Evolutionary conservation across 53 echinoderm and acorn worm genomes (phyloP), one percentile per base, ranked within the genome.

Genomic region (Crossaster papposus): DNA sequence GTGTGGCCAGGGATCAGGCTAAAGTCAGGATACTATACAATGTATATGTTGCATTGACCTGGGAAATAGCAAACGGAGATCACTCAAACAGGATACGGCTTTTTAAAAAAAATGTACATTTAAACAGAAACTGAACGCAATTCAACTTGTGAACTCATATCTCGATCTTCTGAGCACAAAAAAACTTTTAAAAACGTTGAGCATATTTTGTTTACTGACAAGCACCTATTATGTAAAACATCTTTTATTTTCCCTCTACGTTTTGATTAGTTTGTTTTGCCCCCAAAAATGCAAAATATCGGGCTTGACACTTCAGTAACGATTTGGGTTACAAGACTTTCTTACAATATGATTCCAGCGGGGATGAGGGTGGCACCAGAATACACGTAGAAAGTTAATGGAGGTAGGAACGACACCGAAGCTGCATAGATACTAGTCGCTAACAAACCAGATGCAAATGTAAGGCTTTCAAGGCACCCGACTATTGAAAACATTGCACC

Each of bases 351-450:
- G 55, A 82, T 77, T 23, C 51, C 82, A 22, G 81, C 86, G 5
- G 93, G 93, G 24, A 93, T 79, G 31, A 79, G 0, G 15, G 72
- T 55, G 50, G 90, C 37, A 8, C 75, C 91, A 54, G 91, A 88
- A 36, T 88, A 82, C 3, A 91, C 88, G 51, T 91, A 93, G 84
- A 93, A 93, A 51, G 93, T 91, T n/a, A 90, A 65, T 26, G 93
- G 77, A 36, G 93, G 93, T 54, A 91, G 79, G 30, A 91, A 88
- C 32, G 88, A 75, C 64, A 93, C 93, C n/a, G 93, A 88, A 24
- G 91, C 93, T 23, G 91, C 88, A 68, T 93, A 93, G 58, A 93
- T 77, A 53, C 82, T 38, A 30, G 82, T 81, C 8, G 90, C 90
- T 72, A 91, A 65, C 34, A 88, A 53, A 11, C 62, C 38, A 2